phyloP scores from a whole-genome alignment of 2,888 invertebrate genomes.

The Trichogramma evanescens region DNA sequence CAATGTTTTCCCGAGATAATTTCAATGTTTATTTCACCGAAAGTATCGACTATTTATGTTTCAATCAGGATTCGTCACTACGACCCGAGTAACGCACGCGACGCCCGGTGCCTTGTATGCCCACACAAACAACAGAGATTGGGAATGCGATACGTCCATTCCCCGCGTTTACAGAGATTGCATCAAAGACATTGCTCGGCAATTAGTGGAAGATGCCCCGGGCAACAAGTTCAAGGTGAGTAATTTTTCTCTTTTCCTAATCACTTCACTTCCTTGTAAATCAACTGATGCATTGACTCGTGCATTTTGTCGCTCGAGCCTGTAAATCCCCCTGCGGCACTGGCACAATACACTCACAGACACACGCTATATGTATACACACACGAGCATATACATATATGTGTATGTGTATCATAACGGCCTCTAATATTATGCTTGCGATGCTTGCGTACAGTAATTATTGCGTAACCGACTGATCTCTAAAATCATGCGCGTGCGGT shows the following conservation, averaged over 20 bases:
- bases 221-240: conserved; percentile 56
- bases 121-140: conserved; percentile 52
- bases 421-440: too few relatives aligned
- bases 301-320: background rate
- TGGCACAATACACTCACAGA: too few relatives aligned
- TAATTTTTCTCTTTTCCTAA: conserved; percentile 2
- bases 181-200: conserved; percentile 57
- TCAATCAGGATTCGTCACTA: conserved; percentile 56
- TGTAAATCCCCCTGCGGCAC: background rate
- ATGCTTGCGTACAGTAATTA: too few relatives aligned
- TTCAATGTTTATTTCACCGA: too few relatives aligned
- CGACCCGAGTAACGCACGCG: conserved; percentile 60
- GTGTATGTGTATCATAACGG: too few relatives aligned
- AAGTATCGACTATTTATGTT: too few relatives aligned
- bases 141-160: conserved; percentile 54
- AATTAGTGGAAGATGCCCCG: conserved; percentile 57
- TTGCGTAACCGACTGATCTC: too few relatives aligned
- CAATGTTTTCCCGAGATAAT: too few relatives aligned
- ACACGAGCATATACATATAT: too few relatives aligned
- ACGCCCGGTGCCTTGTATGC: conserved; percentile 59
- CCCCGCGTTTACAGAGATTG: conserved; percentile 41
- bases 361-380: too few relatives aligned
- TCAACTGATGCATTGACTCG: background rate
- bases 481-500: too few relatives aligned
- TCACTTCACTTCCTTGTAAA: too few relatives aligned